Evolutionary conservation across 2,797 vertebrate genomes (phyloP), one percentile per base, ranked within the genome.

Genomic region (Caiman crocodilus): DNA sequence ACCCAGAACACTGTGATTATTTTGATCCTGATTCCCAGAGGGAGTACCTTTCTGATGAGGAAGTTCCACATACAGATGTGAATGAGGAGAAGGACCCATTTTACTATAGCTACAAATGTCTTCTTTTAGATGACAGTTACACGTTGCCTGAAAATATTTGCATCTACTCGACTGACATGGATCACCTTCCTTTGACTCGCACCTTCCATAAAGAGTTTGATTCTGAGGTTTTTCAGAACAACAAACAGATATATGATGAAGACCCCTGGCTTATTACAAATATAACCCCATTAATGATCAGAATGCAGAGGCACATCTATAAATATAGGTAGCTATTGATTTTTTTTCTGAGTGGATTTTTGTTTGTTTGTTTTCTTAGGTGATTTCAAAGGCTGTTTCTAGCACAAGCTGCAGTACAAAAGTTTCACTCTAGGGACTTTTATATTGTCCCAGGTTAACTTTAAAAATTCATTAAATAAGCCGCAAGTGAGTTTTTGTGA

Each of bases 141-240:
- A 97, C 97, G 1, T 96, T 98, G 42, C 98, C 98, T 12, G 94
- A 97, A 0, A 97, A 97, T 58, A 97, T 98, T 32, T 96, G 97
- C 61, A 32, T 61, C 14, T 99, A 98, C 95, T 98, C 98, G 1
- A 97, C 94, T 0, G 96, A 99, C 94, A 97, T 95, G 0, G 97
- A 98, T 85, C 98, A 99, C 96, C 97, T 99, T 85, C 98, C 98
- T 7, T 82, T 99, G 83, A 98, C 98, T 7, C 65, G 23, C 9
- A 82, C 96, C 4, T 94, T 98, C 35, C 96, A 97, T 20, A 95
- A 67, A 74, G 98, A 98, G 42, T 94, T 99, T 84, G 98, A 99
- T 79, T 82, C 89, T 14, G 88, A 15, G 17, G 97, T 98, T 96
- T 98, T 97, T 42, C 95, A 96, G 5, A 89, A 65, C 0, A 90